Percentiles rank a stretch among this genome's conserved stretches.
These are phyloP conservation scores for Acronicta aceris DNA, from an alignment of 2,888 invertebrate species.

Conservation along the genomic window DNA sequence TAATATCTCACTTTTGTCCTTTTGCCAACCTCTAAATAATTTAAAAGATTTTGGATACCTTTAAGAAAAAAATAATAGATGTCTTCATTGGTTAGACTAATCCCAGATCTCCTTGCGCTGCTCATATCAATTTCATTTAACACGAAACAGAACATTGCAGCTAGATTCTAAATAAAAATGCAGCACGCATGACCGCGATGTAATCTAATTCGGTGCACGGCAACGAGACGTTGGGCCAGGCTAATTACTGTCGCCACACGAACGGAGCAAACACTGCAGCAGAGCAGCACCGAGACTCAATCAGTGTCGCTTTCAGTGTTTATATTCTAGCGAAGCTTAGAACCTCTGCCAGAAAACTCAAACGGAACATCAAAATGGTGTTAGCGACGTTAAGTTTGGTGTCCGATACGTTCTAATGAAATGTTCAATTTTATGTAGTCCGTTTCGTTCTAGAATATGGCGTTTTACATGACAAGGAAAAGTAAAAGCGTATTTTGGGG, in stretches of 20 bases:
- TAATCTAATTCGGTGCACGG: slow-evolving; percentile 47
- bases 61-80: background rate
- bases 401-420: no score
- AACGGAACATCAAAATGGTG: slow-evolving; percentile 1
- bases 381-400: background rate
- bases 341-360: slow-evolving; percentile 1
- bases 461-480: no score
- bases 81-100: no score
- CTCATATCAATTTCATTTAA: background rate
- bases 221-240: slow-evolving; percentile 38
- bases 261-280: slow-evolving; percentile 28
- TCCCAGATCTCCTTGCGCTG: background rate
- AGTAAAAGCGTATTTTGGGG: no score
- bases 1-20: no score
- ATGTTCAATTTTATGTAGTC: no score
- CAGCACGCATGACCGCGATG: slow-evolving; percentile 20
- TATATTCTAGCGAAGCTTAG: slow-evolving; percentile 21
- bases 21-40: no score
- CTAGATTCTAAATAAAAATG: slow-evolving; percentile 41
- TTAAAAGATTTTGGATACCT: no score
- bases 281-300: slow-evolving; percentile 40
- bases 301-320: slow-evolving; percentile 49
- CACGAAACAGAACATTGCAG: slow-evolving; percentile 13
- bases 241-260: slow-evolving; percentile 45
- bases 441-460: no score